These are phyloP conservation scores for Zaprionus capensis DNA, from an alignment of 1,140 invertebrate species.

Conservation along the genomic window DNA sequence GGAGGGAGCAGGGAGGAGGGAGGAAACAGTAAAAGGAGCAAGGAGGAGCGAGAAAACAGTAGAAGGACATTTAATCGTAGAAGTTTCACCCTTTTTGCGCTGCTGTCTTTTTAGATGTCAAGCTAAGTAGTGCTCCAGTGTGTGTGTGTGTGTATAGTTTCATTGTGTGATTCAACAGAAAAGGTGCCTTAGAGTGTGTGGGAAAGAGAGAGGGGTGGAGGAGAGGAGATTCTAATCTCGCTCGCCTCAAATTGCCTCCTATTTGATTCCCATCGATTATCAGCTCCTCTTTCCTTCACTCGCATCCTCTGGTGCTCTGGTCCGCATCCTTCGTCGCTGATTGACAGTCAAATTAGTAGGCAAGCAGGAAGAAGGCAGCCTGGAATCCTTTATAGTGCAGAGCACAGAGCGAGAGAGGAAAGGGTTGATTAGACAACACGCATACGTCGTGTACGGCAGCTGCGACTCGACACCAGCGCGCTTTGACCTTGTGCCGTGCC, in stretches of 20 bases:
- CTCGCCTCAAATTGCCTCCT: slow-evolving; percentile 25
- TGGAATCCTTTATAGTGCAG: not conserved
- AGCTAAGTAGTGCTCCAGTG: slow-evolving; percentile 13
- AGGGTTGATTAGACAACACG: slow-evolving; percentile 21
- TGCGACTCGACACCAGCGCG: not conserved
- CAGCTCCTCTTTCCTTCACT: slow-evolving; percentile 21
- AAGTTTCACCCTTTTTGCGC: slow-evolving; percentile 21
- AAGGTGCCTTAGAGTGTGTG: not conserved
- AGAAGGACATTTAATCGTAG: slow-evolving; percentile 50
- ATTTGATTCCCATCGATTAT: slow-evolving; percentile 84
- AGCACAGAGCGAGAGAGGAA: not conserved
- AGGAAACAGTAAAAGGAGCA: not conserved
- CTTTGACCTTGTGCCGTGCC: slow-evolving; percentile 10
- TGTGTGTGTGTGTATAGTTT: slow-evolving; percentile 9
- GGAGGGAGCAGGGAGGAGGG: not conserved
- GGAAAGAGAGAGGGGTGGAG: slow-evolving; percentile 1
- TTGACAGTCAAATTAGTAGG: slow-evolving; percentile 80
- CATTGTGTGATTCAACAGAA: slow-evolving; percentile 18
- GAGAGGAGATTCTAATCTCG: slow-evolving; percentile 29
- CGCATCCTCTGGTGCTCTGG: slow-evolving; percentile 45
- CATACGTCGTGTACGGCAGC: slow-evolving; percentile 39
- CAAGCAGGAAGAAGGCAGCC: not conserved
- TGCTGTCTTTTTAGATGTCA: slow-evolving; percentile 39
- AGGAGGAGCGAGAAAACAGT: too few relatives aligned
- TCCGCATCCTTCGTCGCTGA: slow-evolving; percentile 38